Base-by-base conservation (phyloP, 2,113 vertebrate genomes). In the Nothobranchius furzeri region DNA sequence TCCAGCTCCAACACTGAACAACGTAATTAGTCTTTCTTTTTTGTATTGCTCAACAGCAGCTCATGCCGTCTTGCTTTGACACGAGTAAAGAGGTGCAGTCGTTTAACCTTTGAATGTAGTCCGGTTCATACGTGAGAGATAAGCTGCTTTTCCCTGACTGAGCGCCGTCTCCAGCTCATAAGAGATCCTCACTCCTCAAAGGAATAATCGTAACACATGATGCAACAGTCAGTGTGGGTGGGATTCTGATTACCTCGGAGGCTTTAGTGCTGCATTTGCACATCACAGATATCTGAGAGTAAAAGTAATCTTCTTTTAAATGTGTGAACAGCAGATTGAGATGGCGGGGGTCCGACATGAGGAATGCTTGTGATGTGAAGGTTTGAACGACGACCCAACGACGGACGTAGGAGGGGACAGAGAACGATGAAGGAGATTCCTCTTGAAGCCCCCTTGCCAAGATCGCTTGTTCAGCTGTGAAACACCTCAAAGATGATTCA, bases 141-240 rank as follows among this genome's bases (percentile, higher is more conserved):
- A 66, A 81, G 68, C 37, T n/a, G 37, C 49, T 53, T 47, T 50
- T n/a, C 35, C 30, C 61, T 69, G 24, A 14, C 30, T 48, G n/a
- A 17, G 24, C 11, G 1, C 46, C 2, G 17, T 70, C 67, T 40
- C 37, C 8, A 2, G 42, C 9, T 68, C 60, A 45, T 40, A 54
- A 45, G 54, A 73, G 17, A 77, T 72, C 57, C 68, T 68, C 54
- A 47, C 55, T 65, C 37, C 46, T 68, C 35, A 65, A 69, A 62
- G 59, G 60, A 81, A 70, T 61, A 74, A 76, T 66, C 69, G 75
- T 63, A 75, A 70, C 17, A 3, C 48, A 42, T 76, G 76, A 87
- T 68, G 73, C 76, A 85, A 83, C 45, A 36, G 48, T 67, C n/a
- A 56, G 69, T 60, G 85, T 87, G 45, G 80, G 83, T 68, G 78